phyloP scores from a whole-genome alignment of 2,113 vertebrate species.

The Triplophysa rosa region DNA sequence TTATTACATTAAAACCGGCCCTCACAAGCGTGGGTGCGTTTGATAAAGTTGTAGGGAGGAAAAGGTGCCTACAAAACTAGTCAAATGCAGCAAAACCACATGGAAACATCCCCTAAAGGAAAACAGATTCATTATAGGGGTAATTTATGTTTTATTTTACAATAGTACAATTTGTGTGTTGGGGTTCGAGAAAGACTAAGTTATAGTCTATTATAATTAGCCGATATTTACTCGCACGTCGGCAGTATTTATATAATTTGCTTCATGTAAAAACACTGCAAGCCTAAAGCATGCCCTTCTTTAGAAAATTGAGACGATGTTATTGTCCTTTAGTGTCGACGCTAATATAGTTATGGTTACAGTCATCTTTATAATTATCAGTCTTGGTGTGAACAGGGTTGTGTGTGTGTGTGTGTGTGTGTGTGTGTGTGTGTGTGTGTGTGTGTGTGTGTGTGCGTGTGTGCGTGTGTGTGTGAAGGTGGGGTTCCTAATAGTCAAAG shows the following conservation, averaged over 20 bases:
- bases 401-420: not conserved
- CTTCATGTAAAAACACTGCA: no score
- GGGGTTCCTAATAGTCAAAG: not conserved
- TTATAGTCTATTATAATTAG: no score
- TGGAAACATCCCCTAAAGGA: not conserved
- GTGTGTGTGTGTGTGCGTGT: not conserved
- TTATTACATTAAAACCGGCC: not conserved
- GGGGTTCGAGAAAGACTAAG: not conserved
- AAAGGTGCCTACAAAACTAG: not conserved
- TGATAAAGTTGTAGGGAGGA: not conserved
- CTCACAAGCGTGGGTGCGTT: not conserved
- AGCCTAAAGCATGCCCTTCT: not conserved
- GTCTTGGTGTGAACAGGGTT: no score
- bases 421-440: constrained; percentile 2
- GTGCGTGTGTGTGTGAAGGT: constrained; percentile 27
- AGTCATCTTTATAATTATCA: no score
- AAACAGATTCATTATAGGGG: not conserved
- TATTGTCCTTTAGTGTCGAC: not conserved
- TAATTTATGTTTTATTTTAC: not conserved
- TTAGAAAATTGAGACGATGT: no score
- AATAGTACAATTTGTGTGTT: not conserved
- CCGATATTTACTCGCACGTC: no score
- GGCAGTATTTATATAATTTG: no score
- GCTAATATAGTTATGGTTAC: no score
- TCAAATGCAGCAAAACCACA: not conserved